Evolutionary conservation across 2,113 vertebrate species (phyloP).

Genomic region (Calidris pugnax): DNA sequence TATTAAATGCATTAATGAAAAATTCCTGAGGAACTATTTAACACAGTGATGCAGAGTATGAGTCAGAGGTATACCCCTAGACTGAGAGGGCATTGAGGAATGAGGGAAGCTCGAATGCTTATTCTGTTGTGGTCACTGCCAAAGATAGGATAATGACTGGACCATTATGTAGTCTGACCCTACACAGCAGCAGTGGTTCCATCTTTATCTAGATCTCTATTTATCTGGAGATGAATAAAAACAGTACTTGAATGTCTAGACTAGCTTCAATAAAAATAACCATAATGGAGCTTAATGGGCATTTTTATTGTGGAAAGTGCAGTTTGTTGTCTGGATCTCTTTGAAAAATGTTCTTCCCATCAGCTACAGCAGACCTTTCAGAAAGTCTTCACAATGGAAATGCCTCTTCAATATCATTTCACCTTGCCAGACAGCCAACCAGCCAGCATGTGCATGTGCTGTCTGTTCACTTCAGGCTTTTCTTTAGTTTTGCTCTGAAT

Average conservation of each 20-base stretch:
- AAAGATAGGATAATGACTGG: slow-evolving; percentile 4
- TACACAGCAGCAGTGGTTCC: background rate
- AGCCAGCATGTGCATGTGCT: fast-evolving
- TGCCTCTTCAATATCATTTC: slow-evolving; percentile 6
- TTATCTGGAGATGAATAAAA: slow-evolving; percentile 54
- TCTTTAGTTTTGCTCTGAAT: background rate
- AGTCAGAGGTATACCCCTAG: background rate
- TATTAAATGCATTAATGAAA: background rate
- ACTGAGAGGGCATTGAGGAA: background rate
- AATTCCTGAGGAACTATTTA: background rate
- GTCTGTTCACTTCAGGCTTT: background rate
- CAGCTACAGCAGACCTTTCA: background rate
- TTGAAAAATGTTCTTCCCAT: slow-evolving; percentile 31
- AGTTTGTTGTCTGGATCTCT: slow-evolving; percentile 46
- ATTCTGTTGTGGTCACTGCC: background rate
- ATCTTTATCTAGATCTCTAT: slow-evolving; percentile 58
- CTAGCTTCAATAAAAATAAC: slow-evolving; percentile 55
- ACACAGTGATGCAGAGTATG: background rate
- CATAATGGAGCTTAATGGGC: slow-evolving; percentile 43
- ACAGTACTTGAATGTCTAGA: slow-evolving; percentile 49
- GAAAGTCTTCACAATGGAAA: slow-evolving; percentile 24
- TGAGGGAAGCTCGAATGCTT: background rate
- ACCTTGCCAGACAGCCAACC: background rate
- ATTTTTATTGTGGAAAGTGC: slow-evolving; percentile 39
- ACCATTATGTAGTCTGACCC: background rate